Percentiles rank a stretch among this genome's conserved stretches.
phyloP scores from a whole-genome alignment of 2,797 vertebrate species.

The Onychomys leucogaster region DNA sequence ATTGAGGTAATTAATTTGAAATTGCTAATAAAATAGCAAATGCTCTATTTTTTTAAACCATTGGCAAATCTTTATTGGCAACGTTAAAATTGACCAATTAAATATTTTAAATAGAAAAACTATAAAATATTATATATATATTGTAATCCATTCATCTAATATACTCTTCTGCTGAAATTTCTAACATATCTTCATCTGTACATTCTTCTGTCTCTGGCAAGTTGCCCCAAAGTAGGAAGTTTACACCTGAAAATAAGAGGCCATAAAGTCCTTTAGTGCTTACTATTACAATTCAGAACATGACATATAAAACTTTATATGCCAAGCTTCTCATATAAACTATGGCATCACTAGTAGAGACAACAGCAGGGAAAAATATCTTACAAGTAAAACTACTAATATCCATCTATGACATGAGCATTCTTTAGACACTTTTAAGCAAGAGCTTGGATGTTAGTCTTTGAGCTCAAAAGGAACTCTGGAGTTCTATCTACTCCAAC shows the following conservation, averaged over 20 bases:
- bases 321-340: constrained; percentile 38
- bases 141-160: constrained; percentile 91
- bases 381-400: constrained; percentile 45
- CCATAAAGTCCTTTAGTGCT: constrained; percentile 55
- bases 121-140: background rate
- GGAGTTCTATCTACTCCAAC: background rate
- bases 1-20: constrained; percentile 63
- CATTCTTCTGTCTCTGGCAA: constrained; percentile 95
- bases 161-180: constrained; percentile 93
- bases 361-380: constrained; percentile 12
- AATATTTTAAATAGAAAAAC: constrained; percentile 74
- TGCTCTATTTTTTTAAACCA: background rate
- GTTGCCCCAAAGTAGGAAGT: constrained; percentile 96
- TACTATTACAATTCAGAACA: constrained; percentile 45
- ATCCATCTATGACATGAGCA: constrained; percentile 3
- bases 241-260: constrained; percentile 90
- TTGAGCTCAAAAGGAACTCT: constrained; percentile 43
- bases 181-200: constrained; percentile 91
- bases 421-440: constrained; percentile 43
- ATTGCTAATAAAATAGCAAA: constrained; percentile 73
- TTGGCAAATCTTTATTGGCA: constrained; percentile 62
- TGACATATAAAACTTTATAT: constrained; percentile 27
- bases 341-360: constrained; percentile 24
- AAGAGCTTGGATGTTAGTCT: constrained; percentile 53
- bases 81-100: constrained; percentile 62